Evolutionary conservation across 2,888 invertebrate species (phyloP), one percentile per base, ranked within the genome.

Genomic region (Aleiodes testaceus): DNA sequence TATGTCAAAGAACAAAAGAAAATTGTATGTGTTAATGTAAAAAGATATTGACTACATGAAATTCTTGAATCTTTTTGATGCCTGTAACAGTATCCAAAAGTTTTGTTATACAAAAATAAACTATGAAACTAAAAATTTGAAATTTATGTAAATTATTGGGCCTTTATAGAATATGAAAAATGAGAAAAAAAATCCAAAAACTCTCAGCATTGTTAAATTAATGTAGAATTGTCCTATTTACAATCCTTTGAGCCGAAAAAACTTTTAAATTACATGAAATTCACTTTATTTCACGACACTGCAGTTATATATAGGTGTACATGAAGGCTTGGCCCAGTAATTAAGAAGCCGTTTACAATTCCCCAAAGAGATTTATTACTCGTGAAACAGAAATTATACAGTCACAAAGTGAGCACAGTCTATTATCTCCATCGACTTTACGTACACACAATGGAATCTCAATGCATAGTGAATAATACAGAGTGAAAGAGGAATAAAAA

Each of bases 31-130:
- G 22, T 53, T 53, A 12, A 12, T 53, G 53, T 36, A 36, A 36
- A 36, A 36, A 36, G 36, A 36, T 36, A 36, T 36, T 36, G 36
- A 36, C 36, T 36, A 36, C 36, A 36, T 36, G 36, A 36, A 36
- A 36, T 36, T 36, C 36, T 36, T 11, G 36, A 36, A 36, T 36
- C 20, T 44, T 61, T 63, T 45, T 22, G 20, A 63, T 45, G 45
- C 45, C 22, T 63, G 63, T 63, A 63, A 63, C 44, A 63, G 61
- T 63, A 63, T 45, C 63, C n/a, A 45, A 63, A 63, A 14, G 63
- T 63, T 63, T 63, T 63, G 63, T 63, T 63, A 63, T 63, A 63
- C 44, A 63, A 63, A 45, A 63, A 63, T 63, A 63, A 63, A 63
- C 47, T 14, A 47, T 16, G 16, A 47, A 47, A 47, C 11, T 14